Percentiles rank a stretch among this genome's conserved stretches.
These are phyloP conservation scores for Zeugodacus cucurbitae DNA, from an alignment of 1,140 invertebrate species.

Conservation along the genomic window DNA sequence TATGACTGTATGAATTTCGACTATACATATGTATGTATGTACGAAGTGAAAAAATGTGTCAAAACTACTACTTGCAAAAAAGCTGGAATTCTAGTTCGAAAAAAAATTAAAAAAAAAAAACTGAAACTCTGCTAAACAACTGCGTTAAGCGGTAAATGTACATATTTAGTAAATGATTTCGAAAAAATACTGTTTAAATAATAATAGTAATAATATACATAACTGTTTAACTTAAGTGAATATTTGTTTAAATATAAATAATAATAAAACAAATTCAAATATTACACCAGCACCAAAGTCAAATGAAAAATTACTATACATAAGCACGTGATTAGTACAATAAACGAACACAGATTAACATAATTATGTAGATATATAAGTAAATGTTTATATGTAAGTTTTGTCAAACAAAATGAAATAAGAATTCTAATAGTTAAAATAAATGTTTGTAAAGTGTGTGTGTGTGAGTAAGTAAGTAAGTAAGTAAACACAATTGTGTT, in stretches of 20 bases:
- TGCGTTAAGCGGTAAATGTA: neutral
- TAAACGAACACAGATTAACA: constrained; percentile 27
- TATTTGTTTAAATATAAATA: neutral
- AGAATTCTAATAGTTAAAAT: neutral
- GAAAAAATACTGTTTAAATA: constrained; percentile 23
- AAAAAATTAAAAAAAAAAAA: neutral
- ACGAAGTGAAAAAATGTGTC: neutral
- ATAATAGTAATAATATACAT: no score
- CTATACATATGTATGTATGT: neutral
- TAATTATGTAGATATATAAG: neutral
- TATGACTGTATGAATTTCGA: neutral
- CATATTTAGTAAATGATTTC: constrained; percentile 45
- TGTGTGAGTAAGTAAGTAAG: neutral
- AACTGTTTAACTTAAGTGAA: no score
- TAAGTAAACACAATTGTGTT: constrained; percentile 13
- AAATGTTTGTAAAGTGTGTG: neutral
- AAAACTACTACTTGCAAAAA: neutral
- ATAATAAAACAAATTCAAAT: constrained; percentile 39
- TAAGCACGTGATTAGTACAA: constrained; percentile 5
- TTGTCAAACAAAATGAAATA: constrained; percentile 9
- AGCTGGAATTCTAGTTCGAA: neutral
- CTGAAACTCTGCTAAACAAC: neutral
- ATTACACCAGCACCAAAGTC: constrained; percentile 46
- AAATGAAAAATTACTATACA: constrained; percentile 10
- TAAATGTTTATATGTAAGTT: no score